A percentile compares a stretch with the other conserved stretches of the same genome.
Conservation (phyloP, 1,140 invertebrate species). For the Seison nebaliae region DNA sequence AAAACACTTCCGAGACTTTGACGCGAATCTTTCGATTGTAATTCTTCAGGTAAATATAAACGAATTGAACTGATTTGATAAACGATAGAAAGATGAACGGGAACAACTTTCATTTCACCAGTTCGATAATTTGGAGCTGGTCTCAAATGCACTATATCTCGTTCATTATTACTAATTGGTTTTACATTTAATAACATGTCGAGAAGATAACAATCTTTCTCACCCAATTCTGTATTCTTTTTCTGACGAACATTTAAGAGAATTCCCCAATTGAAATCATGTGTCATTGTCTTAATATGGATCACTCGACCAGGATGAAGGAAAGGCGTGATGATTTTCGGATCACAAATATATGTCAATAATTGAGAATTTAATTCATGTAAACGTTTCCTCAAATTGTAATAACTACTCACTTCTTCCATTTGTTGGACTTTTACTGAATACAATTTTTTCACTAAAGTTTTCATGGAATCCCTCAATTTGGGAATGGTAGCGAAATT, state of each 20-base stretch:
- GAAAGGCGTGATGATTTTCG: constrained; percentile 66
- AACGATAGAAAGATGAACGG: constrained; percentile 51
- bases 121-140: constrained; percentile 31
- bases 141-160: constrained; percentile 21
- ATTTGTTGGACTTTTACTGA: constrained; percentile 34
- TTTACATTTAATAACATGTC: constrained; percentile 17
- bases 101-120: constrained; percentile 52
- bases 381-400: constrained; percentile 52
- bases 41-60: constrained; percentile 62
- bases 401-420: constrained; percentile 50
- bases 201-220: constrained; percentile 22
- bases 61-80: constrained; percentile 50
- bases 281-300: constrained; percentile 28
- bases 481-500: constrained; percentile 76
- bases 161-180: constrained; percentile 16
- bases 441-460: constrained; percentile 34
- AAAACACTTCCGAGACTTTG: constrained; percentile 59
- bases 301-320: constrained; percentile 68
- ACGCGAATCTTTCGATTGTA: constrained; percentile 51
- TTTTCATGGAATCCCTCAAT: constrained; percentile 49
- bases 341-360: constrained; percentile 47
- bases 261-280: constrained; percentile 73
- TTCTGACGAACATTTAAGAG: constrained; percentile 66
- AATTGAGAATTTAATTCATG: constrained; percentile 45
- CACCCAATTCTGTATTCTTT: constrained; percentile 29